Conservation (phyloP, 2,888 invertebrate genomes). For the Morpho deidamia region DNA sequence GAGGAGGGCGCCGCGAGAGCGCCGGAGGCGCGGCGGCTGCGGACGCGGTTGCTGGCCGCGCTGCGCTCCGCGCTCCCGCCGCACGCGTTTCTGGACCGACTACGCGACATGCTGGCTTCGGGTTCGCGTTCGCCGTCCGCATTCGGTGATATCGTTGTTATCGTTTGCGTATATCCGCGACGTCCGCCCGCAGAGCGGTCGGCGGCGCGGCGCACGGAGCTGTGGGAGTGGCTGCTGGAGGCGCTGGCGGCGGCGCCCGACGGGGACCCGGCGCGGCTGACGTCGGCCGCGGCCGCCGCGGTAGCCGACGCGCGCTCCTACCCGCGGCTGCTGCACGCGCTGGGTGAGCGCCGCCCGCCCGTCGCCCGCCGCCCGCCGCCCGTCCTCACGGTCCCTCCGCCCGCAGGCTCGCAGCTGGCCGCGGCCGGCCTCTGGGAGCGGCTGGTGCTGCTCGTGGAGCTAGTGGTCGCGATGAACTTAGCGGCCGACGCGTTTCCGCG, state of each 20-base stretch:
- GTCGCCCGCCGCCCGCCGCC: conserved; percentile 11
- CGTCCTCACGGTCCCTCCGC: neutral
- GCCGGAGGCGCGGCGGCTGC: conserved; percentile 18
- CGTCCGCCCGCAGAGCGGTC: conserved; percentile 8
- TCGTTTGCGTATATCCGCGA: neutral
- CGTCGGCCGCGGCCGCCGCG: conserved; percentile 32
- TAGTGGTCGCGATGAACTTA: conserved; percentile 83
- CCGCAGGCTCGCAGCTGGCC: conserved; percentile 60
- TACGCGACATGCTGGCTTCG: conserved; percentile 30
- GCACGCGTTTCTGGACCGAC: conserved; percentile 22
- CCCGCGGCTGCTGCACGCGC: conserved; percentile 43
- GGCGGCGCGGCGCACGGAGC: conserved; percentile 27
- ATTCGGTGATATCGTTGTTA: neutral
- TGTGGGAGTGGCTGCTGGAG: conserved; percentile 42
- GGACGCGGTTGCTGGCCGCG: conserved; percentile 23
- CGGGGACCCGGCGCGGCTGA: conserved; percentile 19
- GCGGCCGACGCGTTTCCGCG: conserved; percentile 30
- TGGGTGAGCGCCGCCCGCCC: conserved; percentile 33
- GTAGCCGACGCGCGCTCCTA: conserved; percentile 33
- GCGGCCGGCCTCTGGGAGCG: conserved; percentile 86
- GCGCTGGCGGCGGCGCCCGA: conserved; percentile 29
- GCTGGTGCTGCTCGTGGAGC: conserved; percentile 83
- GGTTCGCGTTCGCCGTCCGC: neutral
- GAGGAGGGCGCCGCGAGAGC: conserved; percentile 24
- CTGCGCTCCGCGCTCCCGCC: conserved; percentile 27